A percentile compares a stretch with the other conserved stretches of the same genome.
phyloP scores from a whole-genome alignment of 2,113 vertebrate species.

The Columbina picui region DNA sequence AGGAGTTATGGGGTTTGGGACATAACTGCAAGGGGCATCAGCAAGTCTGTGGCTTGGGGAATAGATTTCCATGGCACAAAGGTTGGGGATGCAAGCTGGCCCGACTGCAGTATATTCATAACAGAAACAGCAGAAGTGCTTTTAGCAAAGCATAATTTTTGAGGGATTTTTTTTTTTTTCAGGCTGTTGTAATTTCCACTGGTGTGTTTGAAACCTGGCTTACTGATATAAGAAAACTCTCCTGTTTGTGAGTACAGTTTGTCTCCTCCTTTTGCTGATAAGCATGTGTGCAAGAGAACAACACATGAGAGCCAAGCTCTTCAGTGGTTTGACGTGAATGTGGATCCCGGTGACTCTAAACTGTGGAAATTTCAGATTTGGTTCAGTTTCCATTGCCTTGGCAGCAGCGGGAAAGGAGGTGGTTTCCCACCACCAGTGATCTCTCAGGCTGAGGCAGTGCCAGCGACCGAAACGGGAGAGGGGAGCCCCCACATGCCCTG shows the following conservation, averaged over 20 bases:
- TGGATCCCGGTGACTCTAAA: background rate
- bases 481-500: fast-evolving
- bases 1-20: background rate
- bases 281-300: fast-evolving
- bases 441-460: background rate
- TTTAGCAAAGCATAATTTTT: background rate
- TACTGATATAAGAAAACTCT: background rate
- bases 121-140: background rate
- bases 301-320: fast-evolving
- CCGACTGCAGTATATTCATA: background rate
- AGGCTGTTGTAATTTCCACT: background rate
- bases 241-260: background rate
- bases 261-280: background rate
- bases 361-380: background rate
- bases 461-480: background rate
- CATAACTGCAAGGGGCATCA: background rate
- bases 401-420: background rate
- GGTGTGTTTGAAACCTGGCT: background rate
- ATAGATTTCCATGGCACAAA: background rate
- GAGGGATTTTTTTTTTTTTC: background rate
- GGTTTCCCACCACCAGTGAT: fast-evolving
- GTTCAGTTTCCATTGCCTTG: background rate
- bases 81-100: fast-evolving
- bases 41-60: background rate
- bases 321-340: fast-evolving